Percentiles rank a stretch among this genome's conserved stretches.
These are phyloP conservation scores for Itoplectis maculator DNA, from an alignment of 2,888 invertebrate genomes.

Conservation along the genomic window DNA sequence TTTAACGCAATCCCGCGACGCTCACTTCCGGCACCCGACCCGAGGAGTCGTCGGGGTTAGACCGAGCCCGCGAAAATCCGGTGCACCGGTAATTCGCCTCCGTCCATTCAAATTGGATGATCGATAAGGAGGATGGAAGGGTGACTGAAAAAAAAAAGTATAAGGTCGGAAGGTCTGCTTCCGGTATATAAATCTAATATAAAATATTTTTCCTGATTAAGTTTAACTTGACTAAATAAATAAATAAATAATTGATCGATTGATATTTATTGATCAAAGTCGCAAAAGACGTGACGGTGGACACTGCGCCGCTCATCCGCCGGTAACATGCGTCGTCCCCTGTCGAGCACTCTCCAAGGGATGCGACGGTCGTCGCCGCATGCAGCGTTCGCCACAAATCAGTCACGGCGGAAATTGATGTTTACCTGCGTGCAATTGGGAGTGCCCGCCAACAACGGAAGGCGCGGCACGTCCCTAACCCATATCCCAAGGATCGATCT, in stretches of 20 bases:
- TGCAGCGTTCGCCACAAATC: conserved; percentile 54
- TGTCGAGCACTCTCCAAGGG: background rate
- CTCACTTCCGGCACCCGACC: conserved; percentile 32
- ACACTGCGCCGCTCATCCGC: background rate
- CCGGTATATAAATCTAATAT: too few relatives aligned
- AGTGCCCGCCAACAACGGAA: conserved; percentile 55
- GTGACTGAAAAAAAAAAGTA: conserved; percentile 4
- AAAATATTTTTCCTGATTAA: too few relatives aligned
- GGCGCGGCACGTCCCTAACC: conserved; percentile 55
- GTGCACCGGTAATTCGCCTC: conserved; percentile 38
- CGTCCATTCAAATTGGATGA: conserved; percentile 19
- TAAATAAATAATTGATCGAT: too few relatives aligned
- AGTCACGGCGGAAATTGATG: conserved; percentile 63
- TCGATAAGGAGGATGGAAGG: conserved; percentile 31
- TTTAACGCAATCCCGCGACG: conserved; percentile 45
- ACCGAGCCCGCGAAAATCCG: conserved; percentile 22
- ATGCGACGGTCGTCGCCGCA: too few relatives aligned
- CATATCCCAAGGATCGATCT: conserved; percentile 62
- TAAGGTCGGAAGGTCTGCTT: background rate
- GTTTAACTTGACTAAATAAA: too few relatives aligned
- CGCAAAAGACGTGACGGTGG: background rate
- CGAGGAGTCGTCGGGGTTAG: conserved; percentile 19
- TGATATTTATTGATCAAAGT: background rate
- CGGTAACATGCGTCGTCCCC: background rate
- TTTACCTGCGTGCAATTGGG: conserved; percentile 67